These are phyloP conservation scores for Pseudococcus viburni DNA, from an alignment of 2,888 invertebrate species.

Conservation along the genomic window DNA sequence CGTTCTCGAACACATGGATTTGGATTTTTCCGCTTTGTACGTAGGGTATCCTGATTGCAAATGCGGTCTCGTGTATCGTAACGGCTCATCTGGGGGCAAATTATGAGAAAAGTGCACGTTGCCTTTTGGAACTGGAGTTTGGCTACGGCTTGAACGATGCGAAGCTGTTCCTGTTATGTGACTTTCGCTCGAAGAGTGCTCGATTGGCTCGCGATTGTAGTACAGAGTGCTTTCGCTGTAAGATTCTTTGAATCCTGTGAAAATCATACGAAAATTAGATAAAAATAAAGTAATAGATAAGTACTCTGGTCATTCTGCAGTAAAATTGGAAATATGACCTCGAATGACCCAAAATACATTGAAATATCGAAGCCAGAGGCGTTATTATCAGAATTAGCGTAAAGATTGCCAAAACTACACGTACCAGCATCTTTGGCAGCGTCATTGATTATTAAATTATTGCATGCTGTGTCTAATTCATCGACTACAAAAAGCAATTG, in stretches of 20 bases:
- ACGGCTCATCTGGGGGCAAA: not conserved
- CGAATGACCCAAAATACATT: not conserved
- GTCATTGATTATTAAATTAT: constrained; percentile 41
- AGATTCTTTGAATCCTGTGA: constrained; percentile 69
- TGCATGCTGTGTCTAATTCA: constrained; percentile 60
- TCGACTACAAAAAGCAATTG: constrained; percentile 54
- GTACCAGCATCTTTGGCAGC: constrained; percentile 54
- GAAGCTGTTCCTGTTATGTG: constrained; percentile 70
- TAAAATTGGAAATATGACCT: not conserved
- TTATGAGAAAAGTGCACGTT: constrained; percentile 60
- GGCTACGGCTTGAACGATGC: constrained; percentile 73
- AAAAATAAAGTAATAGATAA: not conserved
- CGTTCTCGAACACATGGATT: constrained; percentile 72
- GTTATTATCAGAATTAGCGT: not conserved
- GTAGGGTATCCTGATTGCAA: not conserved
- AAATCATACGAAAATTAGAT: constrained; percentile 68
- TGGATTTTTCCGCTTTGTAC: constrained; percentile 11
- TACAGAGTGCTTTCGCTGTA: constrained; percentile 76
- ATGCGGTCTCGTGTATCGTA: not conserved
- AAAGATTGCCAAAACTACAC: constrained; percentile 36
- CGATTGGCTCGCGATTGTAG: constrained; percentile 82
- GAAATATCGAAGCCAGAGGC: not conserved
- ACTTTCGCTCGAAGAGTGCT: constrained; percentile 83
- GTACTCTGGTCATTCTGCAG: not conserved
- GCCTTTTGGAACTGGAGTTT: constrained; percentile 71